A percentile compares a stretch with the other conserved stretches of the same genome.
Evolutionary conservation across 2,113 vertebrate genomes (phyloP).

Genomic region (Cephalopholis sonnerati): DNA sequence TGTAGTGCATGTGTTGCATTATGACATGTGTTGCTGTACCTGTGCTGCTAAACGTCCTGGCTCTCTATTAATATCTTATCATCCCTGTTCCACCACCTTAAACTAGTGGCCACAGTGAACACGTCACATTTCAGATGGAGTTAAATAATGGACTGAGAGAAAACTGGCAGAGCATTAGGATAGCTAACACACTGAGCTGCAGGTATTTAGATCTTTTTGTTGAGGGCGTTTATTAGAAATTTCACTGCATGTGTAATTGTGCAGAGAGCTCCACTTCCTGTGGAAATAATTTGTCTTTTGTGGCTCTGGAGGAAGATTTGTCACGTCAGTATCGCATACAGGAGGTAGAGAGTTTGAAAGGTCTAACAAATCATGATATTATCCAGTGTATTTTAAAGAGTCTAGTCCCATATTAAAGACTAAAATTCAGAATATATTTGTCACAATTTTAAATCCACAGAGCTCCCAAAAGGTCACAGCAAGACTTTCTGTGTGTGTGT

Average conservation of each 20-base stretch:
- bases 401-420: not conserved
- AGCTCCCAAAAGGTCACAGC: too few relatives aligned
- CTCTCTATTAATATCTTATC: conserved; percentile 2
- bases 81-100: not conserved
- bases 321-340: not conserved
- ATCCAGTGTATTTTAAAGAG: not conserved
- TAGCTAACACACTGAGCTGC: not conserved
- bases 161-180: not conserved
- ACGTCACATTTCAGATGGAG: not conserved
- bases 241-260: not conserved
- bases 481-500: too few relatives aligned
- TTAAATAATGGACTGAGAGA: not conserved
- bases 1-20: conserved; percentile 10
- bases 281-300: not conserved
- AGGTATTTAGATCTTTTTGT: not conserved
- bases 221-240: not conserved
- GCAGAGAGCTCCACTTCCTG: not conserved
- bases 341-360: not conserved
- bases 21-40: not conserved
- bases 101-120: not conserved
- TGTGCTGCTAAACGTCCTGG: not conserved
- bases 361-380: not conserved
- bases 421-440: not conserved
- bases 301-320: not conserved
- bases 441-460: not conserved